Evolutionary conservation across 2,797 vertebrate genomes (phyloP), one percentile per base, ranked within the genome.

Genomic region (Cynodonichthys magdalenae): DNA sequence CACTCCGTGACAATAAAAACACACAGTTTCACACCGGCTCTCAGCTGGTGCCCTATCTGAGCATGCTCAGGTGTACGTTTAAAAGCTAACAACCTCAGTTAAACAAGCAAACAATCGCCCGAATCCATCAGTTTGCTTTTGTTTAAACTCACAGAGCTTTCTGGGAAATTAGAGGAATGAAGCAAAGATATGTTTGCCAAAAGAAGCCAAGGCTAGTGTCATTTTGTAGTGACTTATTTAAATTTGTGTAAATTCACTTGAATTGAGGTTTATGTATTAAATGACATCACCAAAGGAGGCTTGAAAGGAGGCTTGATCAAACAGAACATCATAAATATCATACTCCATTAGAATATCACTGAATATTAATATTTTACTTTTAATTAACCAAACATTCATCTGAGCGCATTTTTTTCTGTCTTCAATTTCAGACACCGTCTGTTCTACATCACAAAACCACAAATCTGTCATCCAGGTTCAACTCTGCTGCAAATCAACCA

Each of bases 401-500:
- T 57, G 48, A 71, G 46, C 47, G n/a, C 77, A 39, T 2, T 74
- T 44, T 59, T 77, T 66, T 71, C 66, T 53, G 20, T 50, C 57
- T 64, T 84, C 69, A 88, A 86, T 84, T 89, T 71, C 87, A 75
- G 78, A 77, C 46, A 41, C 78, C 39, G 53, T 79, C 71, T 67
- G 76, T 68, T 77, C 77, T 49, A 86, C 82, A 55, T 88, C 56
- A 63, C 79, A 66, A 28, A 63, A 20, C 54, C 75, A 15, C 45
- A 59, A 18, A 61, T 81, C 69, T 24, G 27, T 50, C 61, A 15
- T 31, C 56, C 55, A 56, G 52, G 61, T 47, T 24, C 1, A 5
- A 45, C 46, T 8, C 41, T 52, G 39, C 47, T 52, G 31, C 31
- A 45, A 18, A 46, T 27, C 41, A 45, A 53, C 42, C 69, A 53